phyloP scores from a whole-genome alignment of 2,888 invertebrate genomes.

The Megalurothrips usitatus region DNA sequence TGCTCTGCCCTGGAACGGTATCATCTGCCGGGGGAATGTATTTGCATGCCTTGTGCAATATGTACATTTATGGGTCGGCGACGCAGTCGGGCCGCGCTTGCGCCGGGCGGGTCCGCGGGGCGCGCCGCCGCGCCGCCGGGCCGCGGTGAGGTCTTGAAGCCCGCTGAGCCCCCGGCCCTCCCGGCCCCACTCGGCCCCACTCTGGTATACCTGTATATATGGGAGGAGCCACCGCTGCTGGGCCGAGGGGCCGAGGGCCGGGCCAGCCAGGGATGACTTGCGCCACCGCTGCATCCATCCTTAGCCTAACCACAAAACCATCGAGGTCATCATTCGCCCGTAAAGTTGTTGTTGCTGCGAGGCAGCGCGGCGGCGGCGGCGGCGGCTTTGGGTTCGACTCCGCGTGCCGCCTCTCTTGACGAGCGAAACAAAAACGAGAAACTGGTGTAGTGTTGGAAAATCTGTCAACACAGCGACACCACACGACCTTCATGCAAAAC shows the following conservation, averaged over 20 bases:
- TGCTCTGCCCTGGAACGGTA: not conserved
- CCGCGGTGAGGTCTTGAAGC: not conserved
- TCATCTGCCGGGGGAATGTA: not conserved
- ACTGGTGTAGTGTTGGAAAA: too few species aligned
- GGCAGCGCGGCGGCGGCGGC: too few species aligned
- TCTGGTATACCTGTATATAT: not conserved
- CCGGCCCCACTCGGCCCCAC: not conserved
- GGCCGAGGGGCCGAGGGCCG: not conserved
- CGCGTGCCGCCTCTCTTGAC: not conserved
- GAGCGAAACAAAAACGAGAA: too few species aligned
- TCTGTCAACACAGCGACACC: too few species aligned
- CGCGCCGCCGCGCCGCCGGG: too few species aligned
- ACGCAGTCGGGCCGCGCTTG: not conserved
- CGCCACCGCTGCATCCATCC: slow-evolving; percentile 22
- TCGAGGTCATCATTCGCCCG: slow-evolving; percentile 4
- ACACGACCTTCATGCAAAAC: too few species aligned
- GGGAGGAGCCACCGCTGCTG: not conserved
- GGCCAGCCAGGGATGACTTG: not conserved
- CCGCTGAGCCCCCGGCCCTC: not conserved
- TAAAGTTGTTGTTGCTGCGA: not conserved
- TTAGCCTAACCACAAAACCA: slow-evolving; percentile 20
- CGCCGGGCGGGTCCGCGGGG: not conserved
- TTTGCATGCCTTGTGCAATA: slow-evolving; percentile 22
- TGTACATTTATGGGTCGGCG: slow-evolving; percentile 6
- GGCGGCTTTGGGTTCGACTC: not conserved